A percentile compares a stretch with the other conserved stretches of the same genome.
Evolutionary conservation across 2,888 invertebrate species (phyloP).

Genomic region (Gortyna flavago): DNA sequence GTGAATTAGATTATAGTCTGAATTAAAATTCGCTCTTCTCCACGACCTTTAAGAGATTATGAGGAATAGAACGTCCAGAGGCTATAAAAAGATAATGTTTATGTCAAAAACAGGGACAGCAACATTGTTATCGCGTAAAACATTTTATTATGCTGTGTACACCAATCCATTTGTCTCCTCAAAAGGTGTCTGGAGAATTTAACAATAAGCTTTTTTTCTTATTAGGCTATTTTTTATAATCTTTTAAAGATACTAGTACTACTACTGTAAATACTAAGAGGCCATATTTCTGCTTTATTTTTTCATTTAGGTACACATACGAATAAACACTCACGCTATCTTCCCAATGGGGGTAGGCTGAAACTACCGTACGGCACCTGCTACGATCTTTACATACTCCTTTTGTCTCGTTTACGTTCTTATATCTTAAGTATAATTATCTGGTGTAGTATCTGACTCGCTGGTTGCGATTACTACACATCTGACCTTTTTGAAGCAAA

Average conservation of each 20-base stretch:
- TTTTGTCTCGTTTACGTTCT: not conserved
- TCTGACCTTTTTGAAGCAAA: not conserved
- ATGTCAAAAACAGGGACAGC: not conserved
- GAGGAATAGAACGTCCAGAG: not conserved
- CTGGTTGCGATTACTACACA: too few relatives aligned
- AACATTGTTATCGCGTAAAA: not conserved
- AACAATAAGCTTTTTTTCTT: not conserved
- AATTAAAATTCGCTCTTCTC: not conserved
- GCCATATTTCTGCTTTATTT: not conserved
- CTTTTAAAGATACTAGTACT: not conserved
- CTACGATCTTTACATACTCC: not conserved
- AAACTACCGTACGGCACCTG: not conserved
- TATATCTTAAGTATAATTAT: too few relatives aligned
- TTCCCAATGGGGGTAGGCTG: not conserved
- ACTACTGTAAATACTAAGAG: not conserved
- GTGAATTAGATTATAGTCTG: not conserved
- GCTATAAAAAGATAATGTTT: not conserved
- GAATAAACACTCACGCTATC: not conserved
- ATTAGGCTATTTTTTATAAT: not conserved
- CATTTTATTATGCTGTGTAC: not conserved
- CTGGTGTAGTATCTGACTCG: too few relatives aligned
- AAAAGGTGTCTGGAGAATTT: not conserved
- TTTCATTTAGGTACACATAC: not conserved
- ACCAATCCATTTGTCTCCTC: not conserved
- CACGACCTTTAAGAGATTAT: not conserved